Evolutionary conservation across 2,888 invertebrate species (phyloP).

Genomic region (Pilophorus perplexus): DNA sequence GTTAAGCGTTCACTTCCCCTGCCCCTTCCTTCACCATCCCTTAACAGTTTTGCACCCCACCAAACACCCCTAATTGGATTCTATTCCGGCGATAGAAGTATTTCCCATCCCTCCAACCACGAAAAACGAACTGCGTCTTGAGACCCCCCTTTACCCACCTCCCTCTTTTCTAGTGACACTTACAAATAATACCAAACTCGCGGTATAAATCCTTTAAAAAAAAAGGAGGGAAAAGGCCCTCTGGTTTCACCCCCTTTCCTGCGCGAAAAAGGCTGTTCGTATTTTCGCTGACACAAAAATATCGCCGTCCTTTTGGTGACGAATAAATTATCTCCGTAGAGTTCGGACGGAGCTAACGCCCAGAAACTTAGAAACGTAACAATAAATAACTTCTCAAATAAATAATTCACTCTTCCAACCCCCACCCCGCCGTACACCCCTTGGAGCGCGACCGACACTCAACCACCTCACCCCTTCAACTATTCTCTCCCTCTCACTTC

Average conservation of each 20-base stretch:
- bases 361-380: slow-evolving; percentile 44
- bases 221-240: too few relatives aligned
- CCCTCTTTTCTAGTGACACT: slow-evolving; percentile 9
- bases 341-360: slow-evolving; percentile 40
- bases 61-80: slow-evolving; percentile 21
- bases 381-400: slow-evolving; percentile 45
- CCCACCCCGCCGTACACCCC: neutral
- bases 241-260: slow-evolving; percentile 1
- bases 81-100: slow-evolving; percentile 35
- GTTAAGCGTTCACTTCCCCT: slow-evolving; percentile 26
- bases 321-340: slow-evolving; percentile 43
- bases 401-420: slow-evolving; percentile 40
- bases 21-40: neutral
- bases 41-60: neutral
- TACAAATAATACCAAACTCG: slow-evolving; percentile 40
- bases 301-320: slow-evolving; percentile 43
- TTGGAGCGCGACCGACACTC: neutral
- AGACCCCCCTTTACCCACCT: neutral
- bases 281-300: slow-evolving; percentile 45
- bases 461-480: slow-evolving; percentile 8
- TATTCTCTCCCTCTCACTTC: neutral
- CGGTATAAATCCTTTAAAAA: slow-evolving; percentile 39
- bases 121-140: neutral
- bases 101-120: slow-evolving; percentile 8
- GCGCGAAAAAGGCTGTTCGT: slow-evolving; percentile 24